Percentiles rank a stretch among this genome's conserved stretches.
phyloP scores from a whole-genome alignment of 2,113 vertebrate genomes.

The Choloepus hoffmanni region DNA sequence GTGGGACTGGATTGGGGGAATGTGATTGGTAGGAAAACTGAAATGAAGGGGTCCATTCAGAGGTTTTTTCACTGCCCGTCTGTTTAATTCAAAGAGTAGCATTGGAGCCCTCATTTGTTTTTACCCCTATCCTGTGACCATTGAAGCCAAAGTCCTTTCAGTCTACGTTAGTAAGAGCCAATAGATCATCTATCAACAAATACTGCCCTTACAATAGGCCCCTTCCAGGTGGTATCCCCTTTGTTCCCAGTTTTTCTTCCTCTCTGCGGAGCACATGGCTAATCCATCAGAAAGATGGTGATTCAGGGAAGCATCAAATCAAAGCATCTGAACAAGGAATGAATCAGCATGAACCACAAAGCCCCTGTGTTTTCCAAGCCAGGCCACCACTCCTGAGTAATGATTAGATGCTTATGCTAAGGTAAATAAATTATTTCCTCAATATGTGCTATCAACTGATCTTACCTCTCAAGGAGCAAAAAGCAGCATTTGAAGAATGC shows the following conservation, averaged over 20 bases:
- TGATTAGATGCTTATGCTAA: neutral
- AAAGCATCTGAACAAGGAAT: neutral
- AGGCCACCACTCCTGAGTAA: neutral
- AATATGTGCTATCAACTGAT: neutral
- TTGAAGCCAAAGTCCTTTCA: neutral
- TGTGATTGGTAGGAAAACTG: neutral
- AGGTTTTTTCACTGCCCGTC: neutral
- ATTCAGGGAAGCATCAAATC: neutral
- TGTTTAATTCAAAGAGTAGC: neutral
- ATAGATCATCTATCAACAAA: neutral
- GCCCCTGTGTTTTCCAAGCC: neutral
- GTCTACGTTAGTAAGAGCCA: neutral
- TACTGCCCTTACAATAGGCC: neutral
- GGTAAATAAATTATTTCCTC: neutral
- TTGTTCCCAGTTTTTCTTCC: neutral
- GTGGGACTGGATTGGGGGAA: neutral
- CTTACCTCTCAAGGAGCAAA: neutral
- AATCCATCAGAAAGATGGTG: neutral
- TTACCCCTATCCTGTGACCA: neutral
- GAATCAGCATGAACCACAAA: neutral
- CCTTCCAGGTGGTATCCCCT: neutral
- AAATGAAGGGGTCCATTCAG: neutral
- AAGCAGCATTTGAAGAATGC: neutral
- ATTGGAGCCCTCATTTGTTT: neutral
- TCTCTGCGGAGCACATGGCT: neutral